A percentile compares a stretch with the other conserved stretches of the same genome.
phyloP scores from a whole-genome alignment of 2,888 invertebrate genomes.

The Aphelenchoides bicaudatus region DNA sequence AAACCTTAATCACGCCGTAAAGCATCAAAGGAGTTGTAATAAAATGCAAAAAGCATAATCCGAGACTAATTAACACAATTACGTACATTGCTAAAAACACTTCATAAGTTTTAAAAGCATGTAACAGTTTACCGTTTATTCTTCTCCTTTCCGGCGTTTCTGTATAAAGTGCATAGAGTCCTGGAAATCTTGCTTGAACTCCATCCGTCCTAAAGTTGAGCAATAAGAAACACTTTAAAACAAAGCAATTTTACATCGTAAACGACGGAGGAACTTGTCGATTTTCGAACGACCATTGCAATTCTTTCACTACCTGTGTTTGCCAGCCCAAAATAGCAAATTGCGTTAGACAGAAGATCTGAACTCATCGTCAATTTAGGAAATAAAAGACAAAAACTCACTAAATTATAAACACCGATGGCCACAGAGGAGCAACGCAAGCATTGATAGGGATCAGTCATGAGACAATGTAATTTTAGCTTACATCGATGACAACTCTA shows the following conservation, averaged over 20 bases:
- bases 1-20: slow-evolving; percentile 50
- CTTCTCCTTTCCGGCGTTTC: slow-evolving; percentile 55
- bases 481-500: neutral
- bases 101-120: neutral
- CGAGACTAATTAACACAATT: slow-evolving; percentile 49
- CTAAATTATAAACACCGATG: slow-evolving; percentile 55
- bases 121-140: slow-evolving; percentile 46
- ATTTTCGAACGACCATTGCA: slow-evolving; percentile 51
- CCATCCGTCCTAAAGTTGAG: slow-evolving; percentile 51
- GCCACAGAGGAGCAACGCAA: slow-evolving; percentile 44
- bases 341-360: slow-evolving; percentile 55
- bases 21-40: slow-evolving; percentile 41
- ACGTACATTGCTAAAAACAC: slow-evolving; percentile 50
- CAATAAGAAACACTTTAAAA: too few species aligned
- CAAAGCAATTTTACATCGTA: slow-evolving; percentile 14
- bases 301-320: slow-evolving; percentile 45
- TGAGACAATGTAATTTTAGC: slow-evolving; percentile 17
- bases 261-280: slow-evolving; percentile 50
- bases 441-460: slow-evolving; percentile 54
- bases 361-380: neutral
- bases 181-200: slow-evolving; percentile 57
- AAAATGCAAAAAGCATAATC: slow-evolving; percentile 46
- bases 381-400: slow-evolving; percentile 29
- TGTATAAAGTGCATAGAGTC: slow-evolving; percentile 53
- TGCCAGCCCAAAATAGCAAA: slow-evolving; percentile 59